Conservation (phyloP, 2,113 vertebrate species). For the Phalacrocorax carbo region DNA sequence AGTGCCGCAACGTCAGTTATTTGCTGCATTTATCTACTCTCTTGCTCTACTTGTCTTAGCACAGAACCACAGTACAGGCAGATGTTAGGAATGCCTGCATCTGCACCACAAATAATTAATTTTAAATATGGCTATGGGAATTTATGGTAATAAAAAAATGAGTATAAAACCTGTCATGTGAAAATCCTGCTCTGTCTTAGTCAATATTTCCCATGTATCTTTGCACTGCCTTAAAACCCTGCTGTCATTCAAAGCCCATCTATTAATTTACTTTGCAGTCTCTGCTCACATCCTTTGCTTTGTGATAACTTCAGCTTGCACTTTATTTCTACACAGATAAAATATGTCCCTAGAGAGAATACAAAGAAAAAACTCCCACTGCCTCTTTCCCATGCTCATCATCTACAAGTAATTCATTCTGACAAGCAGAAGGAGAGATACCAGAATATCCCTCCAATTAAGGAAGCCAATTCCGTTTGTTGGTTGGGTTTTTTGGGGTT, state of each 20-base stretch:
- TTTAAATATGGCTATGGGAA: neutral
- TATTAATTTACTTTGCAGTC: neutral
- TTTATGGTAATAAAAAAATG: neutral
- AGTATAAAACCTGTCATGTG: neutral
- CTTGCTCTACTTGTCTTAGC: neutral
- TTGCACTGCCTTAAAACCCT: neutral
- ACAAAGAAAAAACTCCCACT: conserved; percentile 15
- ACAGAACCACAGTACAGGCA: neutral
- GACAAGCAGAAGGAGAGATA: conserved; percentile 2
- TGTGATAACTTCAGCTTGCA: neutral
- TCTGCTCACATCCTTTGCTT: neutral
- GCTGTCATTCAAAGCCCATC: neutral
- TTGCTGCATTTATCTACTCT: neutral
- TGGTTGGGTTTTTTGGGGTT: too few relatives aligned
- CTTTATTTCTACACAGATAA: conserved; percentile 3
- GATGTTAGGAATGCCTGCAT: neutral
- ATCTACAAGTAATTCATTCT: neutral
- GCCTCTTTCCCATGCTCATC: conserved; percentile 36
- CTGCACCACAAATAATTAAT: neutral
- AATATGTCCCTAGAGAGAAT: neutral
- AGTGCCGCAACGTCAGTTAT: neutral
- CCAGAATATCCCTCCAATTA: neutral
- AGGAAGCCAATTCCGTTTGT: neutral
- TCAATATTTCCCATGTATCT: neutral
- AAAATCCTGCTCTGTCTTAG: neutral